phyloP scores from a whole-genome alignment of 2,888 invertebrate genomes.

The Xestia c-nigrum region DNA sequence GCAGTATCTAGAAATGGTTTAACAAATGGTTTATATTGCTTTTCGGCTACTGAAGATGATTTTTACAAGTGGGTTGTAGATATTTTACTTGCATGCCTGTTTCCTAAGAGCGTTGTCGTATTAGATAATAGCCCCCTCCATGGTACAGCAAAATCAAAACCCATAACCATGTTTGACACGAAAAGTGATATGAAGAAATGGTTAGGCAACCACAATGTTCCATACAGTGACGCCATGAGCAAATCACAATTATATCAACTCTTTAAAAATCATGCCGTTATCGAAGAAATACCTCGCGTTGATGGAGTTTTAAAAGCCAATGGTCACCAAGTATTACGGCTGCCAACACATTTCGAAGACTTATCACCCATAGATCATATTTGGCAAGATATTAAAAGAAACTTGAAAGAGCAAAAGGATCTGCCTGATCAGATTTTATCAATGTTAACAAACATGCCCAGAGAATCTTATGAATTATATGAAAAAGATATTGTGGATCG shows the following conservation, averaged over 20 bases:
- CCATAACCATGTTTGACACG: constrained; percentile 73
- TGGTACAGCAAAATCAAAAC: constrained; percentile 55
- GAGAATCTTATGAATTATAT: constrained; percentile 56
- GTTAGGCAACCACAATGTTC: constrained; percentile 73
- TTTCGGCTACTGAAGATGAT: constrained; percentile 63
- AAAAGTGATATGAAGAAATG: constrained; percentile 76
- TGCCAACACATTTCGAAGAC: constrained; percentile 72
- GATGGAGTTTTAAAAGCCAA: constrained; percentile 73
- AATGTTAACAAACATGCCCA: constrained; percentile 34
- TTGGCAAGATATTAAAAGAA: constrained; percentile 69
- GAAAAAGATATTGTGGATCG: constrained; percentile 54
- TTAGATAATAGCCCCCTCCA: constrained; percentile 73
- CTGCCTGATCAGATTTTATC: constrained; percentile 37
- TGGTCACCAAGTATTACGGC: constrained; percentile 75
- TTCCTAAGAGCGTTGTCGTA: constrained; percentile 71
- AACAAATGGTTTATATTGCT: constrained; percentile 71
- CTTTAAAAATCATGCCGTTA: constrained; percentile 64
- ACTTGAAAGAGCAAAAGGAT: constrained; percentile 11
- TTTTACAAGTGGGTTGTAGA: constrained; percentile 79
- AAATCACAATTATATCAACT: constrained; percentile 78
- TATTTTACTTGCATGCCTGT: constrained; percentile 69
- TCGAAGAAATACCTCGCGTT: constrained; percentile 62
- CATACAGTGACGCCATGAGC: constrained; percentile 70
- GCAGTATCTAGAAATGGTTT: constrained; percentile 70
- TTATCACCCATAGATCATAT: constrained; percentile 73